Evolutionary conservation across 2,113 vertebrate species (phyloP).

Genomic region (Pogona vitticeps): DNA sequence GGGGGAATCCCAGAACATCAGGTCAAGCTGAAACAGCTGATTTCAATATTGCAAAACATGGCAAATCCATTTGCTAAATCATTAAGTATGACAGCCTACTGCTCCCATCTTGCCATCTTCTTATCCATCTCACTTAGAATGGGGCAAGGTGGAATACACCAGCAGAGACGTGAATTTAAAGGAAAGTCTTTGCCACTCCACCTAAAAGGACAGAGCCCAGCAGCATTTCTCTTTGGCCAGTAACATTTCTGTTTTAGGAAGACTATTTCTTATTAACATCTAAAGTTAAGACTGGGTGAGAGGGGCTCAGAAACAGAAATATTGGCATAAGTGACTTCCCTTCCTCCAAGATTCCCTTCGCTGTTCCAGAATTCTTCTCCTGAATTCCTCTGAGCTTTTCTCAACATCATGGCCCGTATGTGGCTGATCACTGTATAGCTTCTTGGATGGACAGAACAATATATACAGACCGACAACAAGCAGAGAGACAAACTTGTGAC

Average conservation of each 20-base stretch:
- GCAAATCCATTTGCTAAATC: neutral
- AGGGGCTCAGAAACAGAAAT: neutral
- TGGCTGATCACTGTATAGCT: neutral
- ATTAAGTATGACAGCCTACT: neutral
- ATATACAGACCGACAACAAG: too few species aligned
- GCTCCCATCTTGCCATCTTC: neutral
- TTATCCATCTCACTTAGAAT: neutral
- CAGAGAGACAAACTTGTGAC: too few species aligned
- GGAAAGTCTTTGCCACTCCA: too few species aligned
- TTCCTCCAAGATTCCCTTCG: neutral
- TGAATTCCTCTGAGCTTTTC: neutral
- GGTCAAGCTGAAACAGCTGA: neutral
- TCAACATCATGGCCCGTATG: neutral
- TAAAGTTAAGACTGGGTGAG: neutral
- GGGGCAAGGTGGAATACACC: neutral
- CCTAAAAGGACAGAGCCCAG: too few species aligned
- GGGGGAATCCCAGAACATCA: neutral
- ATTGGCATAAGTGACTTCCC: slow-evolving; percentile 5
- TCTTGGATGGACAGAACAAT: neutral
- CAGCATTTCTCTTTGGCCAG: too few species aligned
- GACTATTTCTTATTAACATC: neutral
- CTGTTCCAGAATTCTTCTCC: neutral
- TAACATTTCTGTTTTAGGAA: neutral
- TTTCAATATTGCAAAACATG: too few species aligned
- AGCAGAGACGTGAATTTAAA: neutral